Conservation (phyloP, 2,797 vertebrate genomes). For the Lerista edwardsae region DNA sequence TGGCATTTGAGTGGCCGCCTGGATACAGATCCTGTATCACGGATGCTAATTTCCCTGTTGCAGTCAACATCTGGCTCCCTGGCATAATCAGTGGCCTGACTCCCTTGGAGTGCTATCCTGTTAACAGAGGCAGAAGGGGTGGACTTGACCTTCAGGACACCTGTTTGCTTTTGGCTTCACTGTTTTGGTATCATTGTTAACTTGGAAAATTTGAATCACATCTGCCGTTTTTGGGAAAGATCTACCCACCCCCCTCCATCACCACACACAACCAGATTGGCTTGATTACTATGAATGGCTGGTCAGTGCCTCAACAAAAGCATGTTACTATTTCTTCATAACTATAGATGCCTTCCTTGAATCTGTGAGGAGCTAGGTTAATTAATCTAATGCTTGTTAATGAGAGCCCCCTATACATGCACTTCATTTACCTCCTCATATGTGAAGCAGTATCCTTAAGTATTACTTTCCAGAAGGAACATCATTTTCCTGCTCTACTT, state of each 20-base stretch:
- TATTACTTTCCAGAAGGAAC: neutral
- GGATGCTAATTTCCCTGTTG: constrained; percentile 41
- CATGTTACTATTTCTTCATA: neutral
- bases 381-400: neutral
- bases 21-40: constrained; percentile 45
- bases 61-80: constrained; percentile 47
- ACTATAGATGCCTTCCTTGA: neutral
- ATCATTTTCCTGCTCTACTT: neutral
- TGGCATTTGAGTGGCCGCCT: constrained; percentile 24
- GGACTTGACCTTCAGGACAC: constrained; percentile 14
- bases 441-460: neutral
- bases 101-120: accelerated
- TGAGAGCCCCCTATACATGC: neutral
- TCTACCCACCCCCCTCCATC: too few relatives aligned
- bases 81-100: neutral
- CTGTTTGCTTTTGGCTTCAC: constrained; percentile 25
- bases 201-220: neutral
- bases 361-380: neutral
- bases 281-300: neutral
- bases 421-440: neutral
- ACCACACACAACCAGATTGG: too few relatives aligned
- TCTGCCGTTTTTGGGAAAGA: neutral
- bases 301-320: neutral
- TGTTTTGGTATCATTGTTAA: neutral
- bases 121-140: accelerated